These are phyloP conservation scores for Grammomys dolichurus DNA, from an alignment of 2,113 vertebrate genomes.

Conservation along the genomic window DNA sequence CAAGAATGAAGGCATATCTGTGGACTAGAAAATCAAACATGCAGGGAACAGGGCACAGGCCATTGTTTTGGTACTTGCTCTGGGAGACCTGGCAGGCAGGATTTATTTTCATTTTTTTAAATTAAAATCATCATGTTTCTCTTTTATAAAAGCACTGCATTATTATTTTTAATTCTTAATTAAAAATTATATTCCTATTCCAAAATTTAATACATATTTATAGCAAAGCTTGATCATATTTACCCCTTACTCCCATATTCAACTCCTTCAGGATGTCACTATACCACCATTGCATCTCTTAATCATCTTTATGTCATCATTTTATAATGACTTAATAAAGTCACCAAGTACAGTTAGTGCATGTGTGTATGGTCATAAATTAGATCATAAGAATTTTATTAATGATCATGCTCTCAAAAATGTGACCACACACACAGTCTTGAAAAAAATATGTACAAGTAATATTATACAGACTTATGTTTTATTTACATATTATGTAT, in stretches of 20 bases:
- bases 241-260: not conserved
- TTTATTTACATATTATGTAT: not conserved
- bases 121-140: not conserved
- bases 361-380: not conserved
- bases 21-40: too few species aligned
- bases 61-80: too few species aligned
- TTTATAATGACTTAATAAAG: not conserved
- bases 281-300: not conserved
- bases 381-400: not conserved
- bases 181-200: not conserved
- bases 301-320: not conserved
- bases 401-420: not conserved
- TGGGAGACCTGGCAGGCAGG: too few species aligned
- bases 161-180: not conserved
- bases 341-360: not conserved
- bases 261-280: accelerated
- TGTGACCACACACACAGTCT: too few species aligned
- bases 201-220: not conserved
- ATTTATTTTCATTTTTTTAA: not conserved
- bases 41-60: too few species aligned
- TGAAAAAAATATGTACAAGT: not conserved
- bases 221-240: not conserved
- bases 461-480: too few species aligned
- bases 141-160: not conserved
- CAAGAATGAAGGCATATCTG: too few species aligned